Evolutionary conservation across 23 tunicate genomes (phyloP), one percentile per base, ranked within the genome.

Genomic region (Styela plicata): DNA sequence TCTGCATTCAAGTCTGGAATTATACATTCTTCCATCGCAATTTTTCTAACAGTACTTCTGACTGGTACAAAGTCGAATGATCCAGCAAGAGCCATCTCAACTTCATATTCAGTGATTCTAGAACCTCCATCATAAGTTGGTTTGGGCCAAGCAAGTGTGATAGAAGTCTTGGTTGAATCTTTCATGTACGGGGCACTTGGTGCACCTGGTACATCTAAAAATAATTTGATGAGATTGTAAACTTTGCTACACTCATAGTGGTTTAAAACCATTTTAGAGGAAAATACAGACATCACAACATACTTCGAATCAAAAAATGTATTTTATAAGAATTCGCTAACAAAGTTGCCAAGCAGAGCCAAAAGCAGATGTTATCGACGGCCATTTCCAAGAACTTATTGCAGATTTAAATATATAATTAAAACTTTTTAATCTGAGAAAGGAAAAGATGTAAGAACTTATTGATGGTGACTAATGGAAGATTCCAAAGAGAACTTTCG

Each of bases 51-150:
- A 31, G 77, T 71, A 44, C 88, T 93, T 52, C 27, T 26, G 52
- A 88, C 87, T 69, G 69, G 64, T 21, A 85, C 88, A 88, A 93
- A 93, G 20, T 88, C 89, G 33, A 84, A 85, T 18, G 87, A 81
- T 18, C 80, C 87, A 3, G 52, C 89, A 31, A 30, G 75, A 30
- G 89, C 92, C 89, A 95, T 90, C 74, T 95, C 95, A 68, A 95
- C 86, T 20, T 63, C 27, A 63, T 95, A 95, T 2, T 69, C 80
- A 10, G 84, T 84, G 28, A 95, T 76, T 26, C 84, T 85, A 70
- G 97, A 80, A 30, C 99, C 99, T 17, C 99, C 99, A 70, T 95
- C 96, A 73, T 95, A 85, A 44, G 90, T 88, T 61, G 99, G 99
- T 53, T 80, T 84, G 34, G 79, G 52, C 99, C 99, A 95, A 31